Evolutionary conservation across 2,113 vertebrate genomes (phyloP).

Genomic region (Barnardius zonarius): DNA sequence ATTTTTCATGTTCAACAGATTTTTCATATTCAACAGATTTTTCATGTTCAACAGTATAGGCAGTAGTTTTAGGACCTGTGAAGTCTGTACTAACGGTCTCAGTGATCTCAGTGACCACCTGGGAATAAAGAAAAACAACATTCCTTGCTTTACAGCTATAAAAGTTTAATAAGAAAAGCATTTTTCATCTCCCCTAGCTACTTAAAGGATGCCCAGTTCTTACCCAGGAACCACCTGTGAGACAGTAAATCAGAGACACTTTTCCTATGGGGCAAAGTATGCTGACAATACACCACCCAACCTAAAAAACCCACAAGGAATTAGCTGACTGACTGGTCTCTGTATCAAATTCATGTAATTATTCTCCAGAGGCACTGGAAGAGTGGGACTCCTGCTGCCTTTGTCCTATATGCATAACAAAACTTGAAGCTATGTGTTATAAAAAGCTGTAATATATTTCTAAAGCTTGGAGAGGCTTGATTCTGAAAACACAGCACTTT

Average conservation of each 20-base stretch:
- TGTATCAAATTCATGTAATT: not conserved
- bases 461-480: not conserved
- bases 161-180: rapidly evolving
- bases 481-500: not conserved
- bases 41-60: not conserved
- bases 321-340: not conserved
- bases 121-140: not conserved
- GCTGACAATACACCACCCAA: not conserved
- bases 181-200: not conserved
- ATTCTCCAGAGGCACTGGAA: not conserved
- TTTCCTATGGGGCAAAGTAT: not conserved
- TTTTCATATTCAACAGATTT: not conserved
- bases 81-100: conserved; percentile 21
- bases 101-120: conserved; percentile 54
- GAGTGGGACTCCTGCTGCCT: not conserved
- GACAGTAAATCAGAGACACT: not conserved
- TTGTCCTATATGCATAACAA: not conserved
- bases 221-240: not conserved
- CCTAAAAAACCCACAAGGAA: not conserved
- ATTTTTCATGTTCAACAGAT: not conserved
- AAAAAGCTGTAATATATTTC: not conserved
- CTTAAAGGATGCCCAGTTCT: not conserved
- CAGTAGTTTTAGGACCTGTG: not conserved
- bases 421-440: not conserved
- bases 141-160: not conserved